A percentile compares a stretch with the other conserved stretches of the same genome.
Evolutionary conservation across 2,888 invertebrate genomes (phyloP).

Genomic region (Autographa gamma): DNA sequence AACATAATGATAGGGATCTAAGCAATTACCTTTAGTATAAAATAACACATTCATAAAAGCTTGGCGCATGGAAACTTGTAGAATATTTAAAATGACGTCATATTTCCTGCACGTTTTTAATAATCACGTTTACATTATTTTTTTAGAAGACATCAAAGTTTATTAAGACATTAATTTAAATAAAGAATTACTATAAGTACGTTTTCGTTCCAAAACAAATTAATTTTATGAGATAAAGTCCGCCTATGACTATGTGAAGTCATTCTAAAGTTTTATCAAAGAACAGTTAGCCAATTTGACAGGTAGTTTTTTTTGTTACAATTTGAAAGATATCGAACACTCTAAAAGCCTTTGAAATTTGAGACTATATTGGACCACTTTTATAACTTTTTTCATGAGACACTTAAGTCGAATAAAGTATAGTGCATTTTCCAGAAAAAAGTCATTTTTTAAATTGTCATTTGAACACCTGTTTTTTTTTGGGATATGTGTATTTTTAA

Average conservation of each 20-base stretch:
- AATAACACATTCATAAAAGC: constrained; percentile 73
- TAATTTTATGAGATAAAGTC: constrained; percentile 6
- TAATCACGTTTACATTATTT: constrained; percentile 20
- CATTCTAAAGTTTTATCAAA: constrained; percentile 11
- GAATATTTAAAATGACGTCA: constrained; percentile 72
- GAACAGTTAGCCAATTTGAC: constrained; percentile 24
- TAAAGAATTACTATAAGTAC: neutral
- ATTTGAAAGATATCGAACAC: neutral
- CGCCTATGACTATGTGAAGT: constrained; percentile 18
- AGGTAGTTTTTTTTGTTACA: neutral
- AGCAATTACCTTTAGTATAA: constrained; percentile 79
- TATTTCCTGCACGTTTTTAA: constrained; percentile 52
- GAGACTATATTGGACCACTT: neutral
- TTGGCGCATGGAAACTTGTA: constrained; percentile 70
- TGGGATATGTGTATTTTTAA: too few relatives aligned
- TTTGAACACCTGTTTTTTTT: too few relatives aligned
- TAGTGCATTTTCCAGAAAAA: neutral
- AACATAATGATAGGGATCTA: constrained; percentile 84
- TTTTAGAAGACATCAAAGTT: constrained; percentile 16
- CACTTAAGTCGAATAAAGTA: constrained; percentile 6
- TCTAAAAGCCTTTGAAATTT: constrained; percentile 14
- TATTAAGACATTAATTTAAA: constrained; percentile 11
- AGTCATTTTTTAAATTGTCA: neutral
- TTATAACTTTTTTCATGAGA: neutral
- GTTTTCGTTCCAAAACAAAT: constrained; percentile 12